These are phyloP conservation scores for Polypterus senegalus DNA, from an alignment of 2,113 vertebrate species.

Conservation along the genomic window DNA sequence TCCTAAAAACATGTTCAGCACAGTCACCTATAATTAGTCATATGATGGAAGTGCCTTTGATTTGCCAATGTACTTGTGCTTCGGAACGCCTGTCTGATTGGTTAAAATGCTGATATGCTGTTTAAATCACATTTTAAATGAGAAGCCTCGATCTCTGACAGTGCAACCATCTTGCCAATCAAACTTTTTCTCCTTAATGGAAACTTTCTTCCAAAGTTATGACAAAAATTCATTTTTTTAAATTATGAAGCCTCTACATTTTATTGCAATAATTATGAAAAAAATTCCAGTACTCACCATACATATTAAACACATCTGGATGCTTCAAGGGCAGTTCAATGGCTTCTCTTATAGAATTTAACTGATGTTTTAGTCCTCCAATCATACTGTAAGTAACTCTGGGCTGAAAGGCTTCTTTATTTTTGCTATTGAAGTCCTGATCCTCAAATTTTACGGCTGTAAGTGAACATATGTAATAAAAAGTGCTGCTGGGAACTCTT, in stretches of 20 bases:
- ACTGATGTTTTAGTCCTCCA: constrained; percentile 71
- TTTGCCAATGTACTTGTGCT: too few relatives aligned
- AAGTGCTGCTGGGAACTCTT: constrained; percentile 38
- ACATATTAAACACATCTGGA: constrained; percentile 71
- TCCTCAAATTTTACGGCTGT: constrained; percentile 56
- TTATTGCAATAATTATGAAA: not conserved
- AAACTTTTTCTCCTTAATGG: too few relatives aligned
- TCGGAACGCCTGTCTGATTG: too few relatives aligned
- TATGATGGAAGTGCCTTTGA: too few relatives aligned
- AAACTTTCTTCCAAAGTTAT: too few relatives aligned
- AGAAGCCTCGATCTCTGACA: too few relatives aligned
- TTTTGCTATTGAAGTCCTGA: not conserved
- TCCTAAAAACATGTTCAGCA: too few relatives aligned
- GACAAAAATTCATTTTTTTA: too few relatives aligned
- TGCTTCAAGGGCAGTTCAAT: constrained; percentile 84
- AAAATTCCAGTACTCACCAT: constrained; percentile 48
- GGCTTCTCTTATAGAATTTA: constrained; percentile 73
- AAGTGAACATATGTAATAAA: constrained; percentile 65
- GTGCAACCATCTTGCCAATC: too few relatives aligned
- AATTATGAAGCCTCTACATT: not conserved
- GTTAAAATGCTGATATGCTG: too few relatives aligned
- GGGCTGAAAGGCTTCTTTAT: constrained; percentile 26
- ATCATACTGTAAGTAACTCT: constrained; percentile 80
- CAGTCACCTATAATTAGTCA: too few relatives aligned
- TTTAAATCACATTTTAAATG: too few relatives aligned